phyloP scores from a whole-genome alignment of 2,113 vertebrate species.

The Dasyornis broadbenti region DNA sequence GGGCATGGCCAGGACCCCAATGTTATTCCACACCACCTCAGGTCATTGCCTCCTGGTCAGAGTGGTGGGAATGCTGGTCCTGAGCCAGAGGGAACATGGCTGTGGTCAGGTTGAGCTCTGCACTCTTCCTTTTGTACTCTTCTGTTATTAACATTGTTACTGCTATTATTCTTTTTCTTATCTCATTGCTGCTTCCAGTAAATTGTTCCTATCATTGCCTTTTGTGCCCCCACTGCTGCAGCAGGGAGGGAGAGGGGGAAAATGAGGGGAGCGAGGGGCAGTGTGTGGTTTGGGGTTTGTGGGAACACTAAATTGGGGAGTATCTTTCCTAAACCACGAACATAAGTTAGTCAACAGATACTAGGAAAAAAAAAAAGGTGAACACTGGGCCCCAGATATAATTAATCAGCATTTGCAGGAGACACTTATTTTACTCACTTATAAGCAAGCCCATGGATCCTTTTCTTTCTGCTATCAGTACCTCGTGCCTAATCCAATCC shows the following conservation, averaged over 20 bases:
- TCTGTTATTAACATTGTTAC: background rate
- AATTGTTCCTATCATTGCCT: background rate
- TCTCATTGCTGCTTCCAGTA: background rate
- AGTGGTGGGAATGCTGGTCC: background rate
- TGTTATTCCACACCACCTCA: background rate
- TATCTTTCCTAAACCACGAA: background rate
- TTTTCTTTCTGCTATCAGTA: background rate
- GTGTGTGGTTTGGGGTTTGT: background rate
- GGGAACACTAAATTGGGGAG: background rate
- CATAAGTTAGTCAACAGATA: background rate
- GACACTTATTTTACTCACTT: background rate
- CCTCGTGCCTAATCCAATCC: background rate
- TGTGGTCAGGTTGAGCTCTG: fast-evolving
- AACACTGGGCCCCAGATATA: background rate
- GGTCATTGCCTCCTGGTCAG: background rate
- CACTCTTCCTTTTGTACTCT: background rate
- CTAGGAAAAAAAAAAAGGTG: background rate
- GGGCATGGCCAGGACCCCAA: background rate
- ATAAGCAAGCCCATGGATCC: background rate
- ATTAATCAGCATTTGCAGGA: background rate
- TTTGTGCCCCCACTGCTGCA: background rate
- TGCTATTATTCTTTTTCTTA: background rate
- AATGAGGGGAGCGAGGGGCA: fast-evolving
- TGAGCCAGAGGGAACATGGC: background rate
- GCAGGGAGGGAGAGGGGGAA: background rate